A percentile compares a stretch with the other conserved stretches of the same genome.
Conservation (phyloP, 2,113 vertebrate species). For the Riparia riparia region DNA sequence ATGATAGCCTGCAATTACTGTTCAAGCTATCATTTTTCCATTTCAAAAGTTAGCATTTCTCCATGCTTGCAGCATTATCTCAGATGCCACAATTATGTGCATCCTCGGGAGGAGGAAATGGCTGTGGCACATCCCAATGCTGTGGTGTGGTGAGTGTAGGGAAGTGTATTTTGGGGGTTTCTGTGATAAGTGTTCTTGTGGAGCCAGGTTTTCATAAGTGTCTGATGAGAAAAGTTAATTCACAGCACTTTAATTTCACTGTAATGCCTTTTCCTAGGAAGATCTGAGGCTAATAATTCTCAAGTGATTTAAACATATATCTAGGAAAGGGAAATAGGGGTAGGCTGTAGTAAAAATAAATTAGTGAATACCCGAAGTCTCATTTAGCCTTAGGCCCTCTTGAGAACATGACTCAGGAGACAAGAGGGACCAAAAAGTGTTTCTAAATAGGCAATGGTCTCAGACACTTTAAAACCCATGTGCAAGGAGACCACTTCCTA, state of each 20-base stretch:
- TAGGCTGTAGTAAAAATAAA: not conserved
- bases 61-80: not conserved
- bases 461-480: not conserved
- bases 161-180: not conserved
- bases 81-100: not conserved
- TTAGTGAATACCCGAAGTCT: not conserved
- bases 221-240: not conserved
- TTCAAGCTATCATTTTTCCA: slow-evolving; percentile 3
- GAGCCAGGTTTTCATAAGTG: not conserved
- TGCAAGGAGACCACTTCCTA: not conserved
- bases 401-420: not conserved
- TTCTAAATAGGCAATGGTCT: not conserved
- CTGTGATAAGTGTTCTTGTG: not conserved
- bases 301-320: not conserved
- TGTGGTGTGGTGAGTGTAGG: not conserved
- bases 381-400: not conserved
- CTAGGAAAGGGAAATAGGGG: not conserved
- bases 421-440: not conserved
- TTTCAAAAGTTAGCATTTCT: not conserved
- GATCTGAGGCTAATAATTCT: not conserved
- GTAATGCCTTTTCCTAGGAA: not conserved
- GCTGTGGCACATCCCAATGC: not conserved
- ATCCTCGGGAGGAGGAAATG: slow-evolving; percentile 8
- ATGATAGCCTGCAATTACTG: not conserved
- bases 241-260: not conserved